Percentiles rank a stretch among this genome's conserved stretches.
Evolutionary conservation across 2,797 vertebrate genomes (phyloP).

Genomic region (Onychomys leucogaster): DNA sequence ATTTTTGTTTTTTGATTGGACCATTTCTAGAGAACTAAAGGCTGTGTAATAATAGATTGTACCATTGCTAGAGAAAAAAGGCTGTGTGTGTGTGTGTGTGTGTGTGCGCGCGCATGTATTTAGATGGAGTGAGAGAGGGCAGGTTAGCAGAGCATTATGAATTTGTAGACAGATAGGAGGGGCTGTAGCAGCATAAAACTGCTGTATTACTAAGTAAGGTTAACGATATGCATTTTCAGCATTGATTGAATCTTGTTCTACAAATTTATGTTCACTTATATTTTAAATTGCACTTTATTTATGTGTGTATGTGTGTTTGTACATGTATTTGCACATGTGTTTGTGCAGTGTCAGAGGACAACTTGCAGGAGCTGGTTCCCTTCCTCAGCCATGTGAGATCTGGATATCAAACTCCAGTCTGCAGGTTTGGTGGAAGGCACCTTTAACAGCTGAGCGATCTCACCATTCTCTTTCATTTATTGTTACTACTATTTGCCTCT

Average conservation of each 20-base stretch:
- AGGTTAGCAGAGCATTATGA: background rate
- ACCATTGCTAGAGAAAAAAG: background rate
- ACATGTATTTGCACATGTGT: background rate
- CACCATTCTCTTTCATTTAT: background rate
- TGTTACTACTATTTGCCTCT: background rate
- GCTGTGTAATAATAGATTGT: background rate
- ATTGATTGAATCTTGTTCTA: constrained; percentile 20
- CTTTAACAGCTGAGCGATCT: background rate
- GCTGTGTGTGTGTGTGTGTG: background rate
- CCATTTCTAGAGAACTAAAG: background rate
- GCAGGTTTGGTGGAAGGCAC: background rate
- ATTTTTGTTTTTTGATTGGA: constrained; percentile 11
- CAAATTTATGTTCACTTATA: background rate
- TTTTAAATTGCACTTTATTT: background rate
- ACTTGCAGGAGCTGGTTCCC: background rate
- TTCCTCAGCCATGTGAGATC: background rate
- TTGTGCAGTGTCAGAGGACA: background rate
- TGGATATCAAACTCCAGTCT: background rate
- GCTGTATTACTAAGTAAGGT: background rate
- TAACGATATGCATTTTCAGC: background rate
- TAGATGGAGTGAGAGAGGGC: background rate
- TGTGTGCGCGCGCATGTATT: background rate
- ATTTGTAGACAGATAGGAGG: background rate
- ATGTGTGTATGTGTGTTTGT: background rate
- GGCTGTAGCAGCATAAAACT: background rate